Base-by-base conservation (phyloP, 2,113 vertebrate genomes). In the Neoarius graeffei region DNA sequence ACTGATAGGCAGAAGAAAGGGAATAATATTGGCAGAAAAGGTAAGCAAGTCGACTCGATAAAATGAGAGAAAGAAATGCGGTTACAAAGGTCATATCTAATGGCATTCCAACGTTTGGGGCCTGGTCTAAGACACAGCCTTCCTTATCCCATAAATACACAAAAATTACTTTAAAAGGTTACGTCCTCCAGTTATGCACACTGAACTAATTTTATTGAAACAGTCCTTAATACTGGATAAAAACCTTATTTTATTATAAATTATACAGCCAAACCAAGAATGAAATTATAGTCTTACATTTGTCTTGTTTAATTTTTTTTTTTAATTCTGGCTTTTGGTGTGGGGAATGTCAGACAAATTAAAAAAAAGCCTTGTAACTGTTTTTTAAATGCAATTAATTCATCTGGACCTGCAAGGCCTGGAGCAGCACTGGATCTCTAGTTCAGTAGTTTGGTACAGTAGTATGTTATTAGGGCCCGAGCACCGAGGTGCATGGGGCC, bases 381-480 rank as follows among this genome's bases (percentile, higher is more conserved):
- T 66, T 66, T 66, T n/a, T 64, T 8, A 54, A 2, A 13, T 69
- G 27, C 5, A 15, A 30, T 35, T 35, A 66, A 66, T 71, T 4
- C 13, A 17, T 15, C 27, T 71, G 27, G 23, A n/a, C 9, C 25
- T 11, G 20, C 62, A 66, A 66, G 62, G 62, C 11, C 27, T 25
- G 23, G 19, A 14, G 62, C 74, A 48, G 13, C 6, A 56, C 60
- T 77, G 52, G 35, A 23, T 89, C 54, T 89, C 74, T 74, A 90
- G 77, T 60, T 83, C 83, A 83, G 57, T 80, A 81, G 80, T 60
- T 64, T 77, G 73, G 57, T 86, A 86, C 88, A 88, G 74, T 8
- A 59, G 30, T 42, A 71, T 73, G 81, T 73, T 88, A 83, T 90
- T n/a, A n/a, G n/a, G n/a, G n/a, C n/a, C n/a, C n/a, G n/a, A n/a